Evolutionary conservation across 2,797 vertebrate genomes (phyloP).

Genomic region (Meda fulgida): DNA sequence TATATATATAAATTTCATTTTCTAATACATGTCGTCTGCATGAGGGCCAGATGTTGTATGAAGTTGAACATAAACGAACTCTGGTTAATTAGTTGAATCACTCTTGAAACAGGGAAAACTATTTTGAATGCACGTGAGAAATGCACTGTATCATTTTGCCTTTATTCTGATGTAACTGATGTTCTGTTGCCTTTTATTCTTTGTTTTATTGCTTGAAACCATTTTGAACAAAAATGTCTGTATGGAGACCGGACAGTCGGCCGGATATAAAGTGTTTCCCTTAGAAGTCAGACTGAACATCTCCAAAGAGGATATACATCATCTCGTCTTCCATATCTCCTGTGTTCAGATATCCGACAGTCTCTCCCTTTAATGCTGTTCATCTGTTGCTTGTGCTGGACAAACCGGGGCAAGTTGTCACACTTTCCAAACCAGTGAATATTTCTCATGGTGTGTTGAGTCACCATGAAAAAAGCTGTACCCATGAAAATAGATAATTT

Average conservation of each 20-base stretch:
- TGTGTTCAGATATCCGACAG: constrained; percentile 13
- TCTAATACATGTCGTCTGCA: neutral
- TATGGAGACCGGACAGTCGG: neutral
- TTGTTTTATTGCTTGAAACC: constrained; percentile 17
- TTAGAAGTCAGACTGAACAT: constrained; percentile 14
- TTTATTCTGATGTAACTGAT: constrained; percentile 4
- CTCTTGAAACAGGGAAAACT: neutral
- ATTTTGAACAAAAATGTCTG: neutral
- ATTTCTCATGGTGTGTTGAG: neutral
- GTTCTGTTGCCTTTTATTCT: constrained; percentile 19
- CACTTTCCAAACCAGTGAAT: neutral
- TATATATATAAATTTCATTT: neutral
- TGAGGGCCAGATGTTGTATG: neutral
- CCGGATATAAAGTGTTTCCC: neutral
- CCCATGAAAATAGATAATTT: neutral
- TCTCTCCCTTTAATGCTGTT: constrained; percentile 18
- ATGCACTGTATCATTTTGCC: neutral
- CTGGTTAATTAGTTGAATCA: neutral
- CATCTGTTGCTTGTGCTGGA: neutral
- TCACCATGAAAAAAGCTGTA: too few species aligned
- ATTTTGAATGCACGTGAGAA: constrained; percentile 26
- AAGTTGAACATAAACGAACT: neutral
- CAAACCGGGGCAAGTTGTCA: neutral
- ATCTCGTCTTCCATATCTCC: constrained; percentile 50
- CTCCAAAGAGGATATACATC: constrained; percentile 51